phyloP scores from a whole-genome alignment of 2,888 invertebrate species.

The Lysandra bellargus region DNA sequence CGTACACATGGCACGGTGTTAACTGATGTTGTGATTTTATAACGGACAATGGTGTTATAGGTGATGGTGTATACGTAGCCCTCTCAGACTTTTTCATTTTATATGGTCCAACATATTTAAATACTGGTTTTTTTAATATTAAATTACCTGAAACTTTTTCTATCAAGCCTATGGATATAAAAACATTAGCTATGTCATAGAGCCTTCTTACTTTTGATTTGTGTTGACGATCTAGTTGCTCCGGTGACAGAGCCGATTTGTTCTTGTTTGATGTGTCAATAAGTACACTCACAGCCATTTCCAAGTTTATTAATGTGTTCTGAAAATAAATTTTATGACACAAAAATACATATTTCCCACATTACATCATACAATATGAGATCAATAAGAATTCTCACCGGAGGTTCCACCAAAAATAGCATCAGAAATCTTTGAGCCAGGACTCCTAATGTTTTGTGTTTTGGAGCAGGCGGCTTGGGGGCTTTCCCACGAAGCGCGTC shows the following conservation, averaged over 20 bases:
- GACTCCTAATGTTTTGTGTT: conserved; percentile 84
- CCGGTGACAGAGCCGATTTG: conserved; percentile 73
- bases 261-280: conserved; percentile 75
- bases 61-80: conserved; percentile 57
- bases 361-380: conserved; percentile 7
- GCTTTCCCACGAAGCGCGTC: conserved; percentile 75
- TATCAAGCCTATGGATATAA: conserved; percentile 86
- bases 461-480: conserved; percentile 73
- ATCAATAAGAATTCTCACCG: conserved; percentile 66
- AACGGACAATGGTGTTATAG: conserved; percentile 63
- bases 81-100: conserved; percentile 65
- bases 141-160: conserved; percentile 83
- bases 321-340: conserved; percentile 52
- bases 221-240: conserved; percentile 77
- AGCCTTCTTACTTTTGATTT: conserved; percentile 86
- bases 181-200: conserved; percentile 89
- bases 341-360: conserved; percentile 30
- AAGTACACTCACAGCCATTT: conserved; percentile 84
- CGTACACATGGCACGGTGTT: conserved; percentile 59
- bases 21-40: conserved; percentile 55
- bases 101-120: conserved; percentile 82
- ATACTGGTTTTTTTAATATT: conserved; percentile 84
- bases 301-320: conserved; percentile 84
- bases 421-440: conserved; percentile 86
- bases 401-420: conserved; percentile 84